Percentiles rank a stretch among this genome's conserved stretches.
These are phyloP conservation scores for Anaspis maculata DNA, from an alignment of 2,888 invertebrate genomes.

Conservation along the genomic window DNA sequence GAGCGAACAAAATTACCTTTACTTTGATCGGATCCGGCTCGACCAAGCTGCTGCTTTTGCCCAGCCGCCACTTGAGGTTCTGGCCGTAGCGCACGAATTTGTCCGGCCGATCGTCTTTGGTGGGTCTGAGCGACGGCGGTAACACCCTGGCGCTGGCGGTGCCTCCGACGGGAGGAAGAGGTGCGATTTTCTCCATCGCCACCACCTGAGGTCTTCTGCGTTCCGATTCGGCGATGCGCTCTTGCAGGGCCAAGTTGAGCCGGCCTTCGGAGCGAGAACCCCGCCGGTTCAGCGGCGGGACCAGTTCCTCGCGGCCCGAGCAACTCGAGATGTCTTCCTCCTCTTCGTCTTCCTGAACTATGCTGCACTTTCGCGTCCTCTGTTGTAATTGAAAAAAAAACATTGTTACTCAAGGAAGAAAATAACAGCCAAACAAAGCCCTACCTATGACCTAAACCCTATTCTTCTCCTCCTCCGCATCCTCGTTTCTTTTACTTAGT, in stretches of 20 bases:
- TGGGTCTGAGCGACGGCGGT: background rate
- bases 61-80: constrained; percentile 36
- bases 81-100: constrained; percentile 16
- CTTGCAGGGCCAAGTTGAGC: constrained; percentile 61
- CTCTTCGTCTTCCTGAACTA: constrained; percentile 88
- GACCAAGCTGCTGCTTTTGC: constrained; percentile 28
- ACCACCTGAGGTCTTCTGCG: constrained; percentile 46
- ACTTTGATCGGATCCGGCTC: no score
- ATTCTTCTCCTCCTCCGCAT: no score
- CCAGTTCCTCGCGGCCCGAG: constrained; percentile 50
- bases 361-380: constrained; percentile 80
- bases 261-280: constrained; percentile 77
- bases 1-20: no score
- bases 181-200: constrained; percentile 13
- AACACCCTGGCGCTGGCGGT: background rate
- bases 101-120: constrained; percentile 9
- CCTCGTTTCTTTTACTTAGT: no score
- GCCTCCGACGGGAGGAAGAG: constrained; percentile 19
- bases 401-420: no score
- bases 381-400: constrained; percentile 33
- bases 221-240: constrained; percentile 50
- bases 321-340: constrained; percentile 64
- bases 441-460: no score
- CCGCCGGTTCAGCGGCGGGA: constrained; percentile 52
- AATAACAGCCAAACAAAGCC: no score